Evolutionary conservation across 1,140 invertebrate species (phyloP), one percentile per base, ranked within the genome.

Genomic region (honey bee (Apis mellifera)): DNA sequence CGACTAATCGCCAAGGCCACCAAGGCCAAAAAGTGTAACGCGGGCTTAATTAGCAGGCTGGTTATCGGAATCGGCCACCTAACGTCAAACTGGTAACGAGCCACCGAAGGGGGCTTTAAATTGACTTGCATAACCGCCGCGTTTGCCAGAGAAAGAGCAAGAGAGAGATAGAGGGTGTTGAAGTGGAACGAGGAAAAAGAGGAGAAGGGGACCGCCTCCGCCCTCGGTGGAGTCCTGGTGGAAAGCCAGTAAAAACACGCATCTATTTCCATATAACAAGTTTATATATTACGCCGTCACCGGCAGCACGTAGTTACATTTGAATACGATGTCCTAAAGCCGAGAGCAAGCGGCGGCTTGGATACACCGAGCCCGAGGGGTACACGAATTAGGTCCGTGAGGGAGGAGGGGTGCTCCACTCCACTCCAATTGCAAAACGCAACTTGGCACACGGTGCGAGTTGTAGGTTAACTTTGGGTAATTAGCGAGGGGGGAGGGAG

Each of bases 251-350:
- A 93, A 94, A 94, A 94, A 94, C 93, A 93, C 88, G 93, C 92
- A 93, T 94, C 92, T 90, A 94, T 94, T 94, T 94, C 92, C 93
- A 94, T 93, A 93, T 93, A 94, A 93, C 93, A 94, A 92, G 92
- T 93, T 93, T 93, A 94, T 93, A 93, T 93, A 93, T 94, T 93
- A 91, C 90, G 89, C 90, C 90, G 92, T 94, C 93, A 93, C 87
- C 86, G 89, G 87, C 93, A 93, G 92, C 90, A 89, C 90, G 90
- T 93, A 92, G 92, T 93, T 94, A 94, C 92, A 94, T 94, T 93
- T 94, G 90, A 93, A 94, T 94, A 93, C 90, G 92, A 91, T 93
- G 92, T 93, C 90, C 93, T 87, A 89, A 90, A 90, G 92, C 91
- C 89, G 90, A 89, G 89, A 89, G 82, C 81, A 60, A 82, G 50